phyloP scores from a whole-genome alignment of 2,888 invertebrate genomes.

The Stegana nigrithorax region DNA sequence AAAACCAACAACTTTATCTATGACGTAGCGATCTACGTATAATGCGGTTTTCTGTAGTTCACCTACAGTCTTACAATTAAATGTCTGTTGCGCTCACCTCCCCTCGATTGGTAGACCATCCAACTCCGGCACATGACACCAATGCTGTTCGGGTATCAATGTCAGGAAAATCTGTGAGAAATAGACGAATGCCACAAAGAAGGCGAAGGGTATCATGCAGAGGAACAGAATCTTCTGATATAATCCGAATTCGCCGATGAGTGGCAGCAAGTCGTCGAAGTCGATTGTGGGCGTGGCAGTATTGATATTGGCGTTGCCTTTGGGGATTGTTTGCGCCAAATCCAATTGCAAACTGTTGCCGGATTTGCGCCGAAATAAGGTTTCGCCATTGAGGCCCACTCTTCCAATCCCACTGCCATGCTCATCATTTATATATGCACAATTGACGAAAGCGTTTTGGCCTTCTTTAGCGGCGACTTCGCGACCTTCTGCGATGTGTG shows the following conservation, averaged over 20 bases:
- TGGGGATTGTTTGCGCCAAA: constrained; percentile 9
- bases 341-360: constrained; percentile 57
- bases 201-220: constrained; percentile 88
- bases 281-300: constrained; percentile 70
- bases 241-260: constrained; percentile 86
- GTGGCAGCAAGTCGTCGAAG: constrained; percentile 85
- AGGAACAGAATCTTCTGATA: constrained; percentile 87
- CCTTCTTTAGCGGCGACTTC: constrained; percentile 22
- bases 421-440: constrained; percentile 46
- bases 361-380: constrained; percentile 58
- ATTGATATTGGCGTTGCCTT: constrained; percentile 26
- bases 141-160: constrained; percentile 82
- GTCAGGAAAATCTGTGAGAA: constrained; percentile 91
- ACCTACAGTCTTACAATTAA: background rate
- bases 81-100: constrained; percentile 71
- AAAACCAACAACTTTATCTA: too few relatives aligned
- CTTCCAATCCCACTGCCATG: constrained; percentile 25
- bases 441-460: constrained; percentile 56
- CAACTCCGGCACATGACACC: constrained; percentile 84
- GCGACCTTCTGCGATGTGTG: constrained; percentile 16
- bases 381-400: constrained; percentile 31
- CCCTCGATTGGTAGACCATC: constrained; percentile 61
- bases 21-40: too few relatives aligned
- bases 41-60: too few relatives aligned
- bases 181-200: constrained; percentile 89